A percentile compares a stretch with the other conserved stretches of the same genome.
Conservation (phyloP, 2,888 invertebrate species). For the Saturnia pavonia region DNA sequence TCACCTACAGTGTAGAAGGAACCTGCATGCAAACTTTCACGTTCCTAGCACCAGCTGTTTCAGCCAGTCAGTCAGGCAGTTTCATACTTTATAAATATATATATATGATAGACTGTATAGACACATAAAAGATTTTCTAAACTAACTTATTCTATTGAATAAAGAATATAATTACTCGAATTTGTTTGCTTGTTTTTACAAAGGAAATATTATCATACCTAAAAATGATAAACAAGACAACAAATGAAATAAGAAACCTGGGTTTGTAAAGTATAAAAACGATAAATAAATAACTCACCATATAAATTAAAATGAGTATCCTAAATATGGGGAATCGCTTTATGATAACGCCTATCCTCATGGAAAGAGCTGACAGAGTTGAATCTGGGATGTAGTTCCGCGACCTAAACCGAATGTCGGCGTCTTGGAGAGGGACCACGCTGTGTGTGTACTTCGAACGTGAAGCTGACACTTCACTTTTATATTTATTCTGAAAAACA, state of each 20-base stretch:
- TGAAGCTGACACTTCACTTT: slow-evolving; percentile 41
- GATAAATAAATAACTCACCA: slow-evolving; percentile 76
- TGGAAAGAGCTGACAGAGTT: slow-evolving; percentile 79
- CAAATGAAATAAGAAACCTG: background rate
- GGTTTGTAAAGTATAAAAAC: no score
- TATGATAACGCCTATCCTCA: slow-evolving; percentile 89
- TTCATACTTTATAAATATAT: no score
- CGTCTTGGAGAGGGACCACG: slow-evolving; percentile 59
- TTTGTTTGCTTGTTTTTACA: no score
- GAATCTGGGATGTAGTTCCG: slow-evolving; percentile 28
- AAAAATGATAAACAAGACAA: background rate
- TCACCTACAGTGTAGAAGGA: no score
- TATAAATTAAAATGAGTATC: slow-evolving; percentile 91
- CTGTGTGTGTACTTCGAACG: slow-evolving; percentile 53
- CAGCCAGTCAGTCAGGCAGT: no score
- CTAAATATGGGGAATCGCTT: slow-evolving; percentile 91
- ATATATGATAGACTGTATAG: no score
- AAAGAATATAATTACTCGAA: no score
- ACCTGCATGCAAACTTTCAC: no score
- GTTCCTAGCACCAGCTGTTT: no score
- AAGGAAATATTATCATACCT: no score
- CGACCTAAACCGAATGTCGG: slow-evolving; percentile 34
- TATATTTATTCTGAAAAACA: slow-evolving; percentile 49
- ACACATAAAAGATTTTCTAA: no score
- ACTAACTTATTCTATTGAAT: no score